These are phyloP conservation scores for Uloborus plumipes DNA, from an alignment of 2,888 invertebrate genomes.

Conservation along the genomic window DNA sequence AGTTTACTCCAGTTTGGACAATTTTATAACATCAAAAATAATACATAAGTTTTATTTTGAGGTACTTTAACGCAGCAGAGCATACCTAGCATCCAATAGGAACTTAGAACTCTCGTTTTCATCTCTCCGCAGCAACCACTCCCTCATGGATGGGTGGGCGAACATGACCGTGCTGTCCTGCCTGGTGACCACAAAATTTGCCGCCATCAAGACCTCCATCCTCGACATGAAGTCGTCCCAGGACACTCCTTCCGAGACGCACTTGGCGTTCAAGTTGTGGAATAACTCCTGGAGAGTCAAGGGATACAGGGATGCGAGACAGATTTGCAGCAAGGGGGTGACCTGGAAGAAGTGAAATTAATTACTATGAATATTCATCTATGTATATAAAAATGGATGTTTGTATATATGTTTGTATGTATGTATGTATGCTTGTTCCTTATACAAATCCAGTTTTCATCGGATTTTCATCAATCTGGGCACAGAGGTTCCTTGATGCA, in stretches of 20 bases:
- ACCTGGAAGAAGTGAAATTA: conserved; percentile 72
- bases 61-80: not conserved
- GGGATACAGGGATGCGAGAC: conserved; percentile 91
- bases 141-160: conserved; percentile 97
- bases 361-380: not conserved
- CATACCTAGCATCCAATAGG: conserved; percentile 85
- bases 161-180: conserved; percentile 96
- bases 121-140: conserved; percentile 88
- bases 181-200: conserved; percentile 89
- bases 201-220: conserved; percentile 80
- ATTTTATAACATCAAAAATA: no score
- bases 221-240: conserved; percentile 93
- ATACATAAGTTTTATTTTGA: no score
- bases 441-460: no score
- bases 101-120: conserved; percentile 85
- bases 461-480: no score
- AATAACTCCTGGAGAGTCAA: conserved; percentile 91
- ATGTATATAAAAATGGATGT: not conserved
- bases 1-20: no score
- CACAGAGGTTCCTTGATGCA: no score
- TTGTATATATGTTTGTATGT: not conserved
- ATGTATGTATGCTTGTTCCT: no score
- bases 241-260: conserved; percentile 82
- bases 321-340: conserved; percentile 88
- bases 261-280: conserved; percentile 90